phyloP scores from a whole-genome alignment of 2,797 vertebrate genomes.

The Parotocinclus haroldoi region DNA sequence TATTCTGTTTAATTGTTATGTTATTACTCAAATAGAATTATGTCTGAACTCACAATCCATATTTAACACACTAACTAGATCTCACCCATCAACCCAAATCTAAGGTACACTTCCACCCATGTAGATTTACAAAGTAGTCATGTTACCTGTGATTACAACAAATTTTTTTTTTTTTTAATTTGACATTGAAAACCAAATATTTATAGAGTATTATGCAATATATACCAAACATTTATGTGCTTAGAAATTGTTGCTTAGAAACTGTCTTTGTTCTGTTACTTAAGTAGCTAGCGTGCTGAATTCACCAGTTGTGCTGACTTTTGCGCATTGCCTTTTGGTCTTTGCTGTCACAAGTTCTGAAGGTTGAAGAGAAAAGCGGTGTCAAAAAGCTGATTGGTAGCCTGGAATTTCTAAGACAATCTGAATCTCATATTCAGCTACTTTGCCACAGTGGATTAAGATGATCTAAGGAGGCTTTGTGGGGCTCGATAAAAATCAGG shows the following conservation, averaged over 20 bases:
- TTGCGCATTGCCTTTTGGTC: conserved; percentile 88
- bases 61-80: too few relatives aligned
- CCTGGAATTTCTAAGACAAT: conserved; percentile 86
- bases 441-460: conserved; percentile 93
- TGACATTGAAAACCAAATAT: too few relatives aligned
- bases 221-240: background rate
- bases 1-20: too few relatives aligned
- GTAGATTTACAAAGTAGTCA: too few relatives aligned
- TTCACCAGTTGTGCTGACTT: conserved; percentile 81
- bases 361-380: conserved; percentile 84
- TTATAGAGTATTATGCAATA: conserved; percentile 2
- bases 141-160: too few relatives aligned
- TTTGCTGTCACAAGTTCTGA: conserved; percentile 88
- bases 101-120: too few relatives aligned
- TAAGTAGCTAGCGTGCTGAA: conserved; percentile 75
- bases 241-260: too few relatives aligned
- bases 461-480: conserved; percentile 89
- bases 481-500: conserved; percentile 87
- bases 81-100: too few relatives aligned
- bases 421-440: conserved; percentile 91
- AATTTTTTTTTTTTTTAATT: too few relatives aligned
- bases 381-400: conserved; percentile 90
- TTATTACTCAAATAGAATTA: too few relatives aligned
- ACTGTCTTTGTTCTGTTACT: conserved; percentile 69
- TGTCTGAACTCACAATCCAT: too few relatives aligned